phyloP scores from a whole-genome alignment of 2,888 invertebrate species.

The Tridacna gigas region DNA sequence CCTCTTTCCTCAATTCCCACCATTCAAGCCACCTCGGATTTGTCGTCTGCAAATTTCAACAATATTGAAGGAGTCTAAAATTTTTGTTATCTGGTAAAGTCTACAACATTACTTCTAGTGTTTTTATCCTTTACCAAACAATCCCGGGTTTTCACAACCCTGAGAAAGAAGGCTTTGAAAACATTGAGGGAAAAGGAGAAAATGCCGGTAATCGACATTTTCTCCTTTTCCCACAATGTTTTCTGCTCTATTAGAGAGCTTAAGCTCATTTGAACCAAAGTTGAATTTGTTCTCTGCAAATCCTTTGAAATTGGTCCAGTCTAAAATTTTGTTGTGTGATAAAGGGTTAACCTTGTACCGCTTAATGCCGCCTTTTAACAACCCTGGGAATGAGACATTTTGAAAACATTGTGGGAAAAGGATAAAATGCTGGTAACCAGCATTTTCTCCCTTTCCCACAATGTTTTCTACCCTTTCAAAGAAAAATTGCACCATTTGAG shows the following conservation, averaged over 20 bases:
- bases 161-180: neutral
- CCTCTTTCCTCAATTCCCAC: too few relatives aligned
- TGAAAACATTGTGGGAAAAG: too few relatives aligned
- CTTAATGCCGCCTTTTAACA: too few relatives aligned
- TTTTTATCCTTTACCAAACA: neutral
- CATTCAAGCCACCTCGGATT: too few relatives aligned
- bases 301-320: neutral
- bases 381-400: too few relatives aligned
- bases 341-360: neutral
- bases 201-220: neutral
- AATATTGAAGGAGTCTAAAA: too few relatives aligned
- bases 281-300: neutral
- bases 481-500: too few relatives aligned
- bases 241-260: neutral
- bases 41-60: too few relatives aligned
- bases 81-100: too few relatives aligned
- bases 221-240: neutral
- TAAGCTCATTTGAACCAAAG: neutral
- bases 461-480: slow-evolving; percentile 1
- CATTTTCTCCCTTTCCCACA: slow-evolving; percentile 1
- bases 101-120: too few relatives aligned
- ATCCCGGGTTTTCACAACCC: neutral
- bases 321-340: neutral
- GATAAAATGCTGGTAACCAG: too few relatives aligned
- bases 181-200: neutral